Conservation (phyloP, 2,797 vertebrate genomes). For the Acomys russatus region DNA sequence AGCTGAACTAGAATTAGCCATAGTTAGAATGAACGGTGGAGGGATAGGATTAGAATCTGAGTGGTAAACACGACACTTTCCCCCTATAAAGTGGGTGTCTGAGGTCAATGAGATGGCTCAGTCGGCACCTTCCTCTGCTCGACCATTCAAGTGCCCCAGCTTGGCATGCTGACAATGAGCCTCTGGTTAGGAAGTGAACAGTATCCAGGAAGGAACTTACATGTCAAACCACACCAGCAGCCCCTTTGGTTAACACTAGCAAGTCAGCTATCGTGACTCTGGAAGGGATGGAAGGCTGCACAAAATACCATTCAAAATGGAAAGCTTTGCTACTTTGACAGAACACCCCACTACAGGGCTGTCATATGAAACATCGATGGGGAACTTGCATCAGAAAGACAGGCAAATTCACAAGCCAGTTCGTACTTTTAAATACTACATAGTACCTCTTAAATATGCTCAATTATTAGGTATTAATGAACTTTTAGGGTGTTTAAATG, state of each 20-base stretch:
- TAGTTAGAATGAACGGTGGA: background rate
- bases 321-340: conserved; percentile 53
- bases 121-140: background rate
- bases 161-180: background rate
- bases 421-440: background rate
- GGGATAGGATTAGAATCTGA: background rate
- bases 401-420: background rate
- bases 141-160: conserved; percentile 31
- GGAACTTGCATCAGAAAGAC: background rate
- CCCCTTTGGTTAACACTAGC: conserved; percentile 60
- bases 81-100: background rate
- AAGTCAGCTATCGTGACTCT: conserved; percentile 9
- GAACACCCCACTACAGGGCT: background rate
- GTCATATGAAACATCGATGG: background rate
- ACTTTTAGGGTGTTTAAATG: background rate
- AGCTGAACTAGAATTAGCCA: background rate
- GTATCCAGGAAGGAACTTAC: background rate
- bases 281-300: conserved; percentile 68
- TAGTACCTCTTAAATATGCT: background rate
- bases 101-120: background rate
- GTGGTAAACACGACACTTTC: background rate
- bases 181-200: background rate
- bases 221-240: background rate
- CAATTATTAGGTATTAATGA: background rate
- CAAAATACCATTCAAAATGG: conserved; percentile 79